Conservation (phyloP, 1,140 invertebrate species). For the Euura saliciscinereae region DNA sequence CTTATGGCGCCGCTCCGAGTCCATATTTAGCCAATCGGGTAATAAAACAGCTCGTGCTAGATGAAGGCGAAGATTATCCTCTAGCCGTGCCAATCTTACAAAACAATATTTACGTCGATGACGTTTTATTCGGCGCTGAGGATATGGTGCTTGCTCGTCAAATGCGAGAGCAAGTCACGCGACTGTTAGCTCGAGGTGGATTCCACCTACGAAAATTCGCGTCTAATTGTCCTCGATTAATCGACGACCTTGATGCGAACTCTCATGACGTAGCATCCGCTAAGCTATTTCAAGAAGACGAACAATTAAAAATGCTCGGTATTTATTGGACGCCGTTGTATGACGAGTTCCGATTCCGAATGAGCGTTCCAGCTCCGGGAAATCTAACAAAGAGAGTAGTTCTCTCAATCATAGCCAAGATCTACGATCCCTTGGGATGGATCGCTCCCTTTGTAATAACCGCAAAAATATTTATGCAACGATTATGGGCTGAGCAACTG, state of each 20-base stretch:
- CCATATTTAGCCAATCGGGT: constrained; percentile 15
- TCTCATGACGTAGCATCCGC: not conserved
- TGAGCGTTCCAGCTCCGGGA: not conserved
- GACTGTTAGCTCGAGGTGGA: constrained; percentile 22
- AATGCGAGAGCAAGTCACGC: constrained; percentile 13
- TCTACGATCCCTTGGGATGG: constrained; percentile 18
- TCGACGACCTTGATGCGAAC: not conserved
- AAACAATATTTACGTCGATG: constrained; percentile 35
- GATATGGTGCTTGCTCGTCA: constrained; percentile 8
- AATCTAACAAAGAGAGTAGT: constrained; percentile 14
- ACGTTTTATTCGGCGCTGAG: constrained; percentile 25
- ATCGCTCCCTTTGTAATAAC: constrained; percentile 8
- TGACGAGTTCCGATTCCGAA: not conserved
- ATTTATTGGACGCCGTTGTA: not conserved
- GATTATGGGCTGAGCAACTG: constrained; percentile 4
- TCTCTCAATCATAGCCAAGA: constrained; percentile 12
- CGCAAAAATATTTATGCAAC: constrained; percentile 16
- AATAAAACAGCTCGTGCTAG: not conserved
- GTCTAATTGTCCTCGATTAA: not conserved
- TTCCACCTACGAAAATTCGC: constrained; percentile 32
- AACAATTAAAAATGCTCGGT: not conserved
- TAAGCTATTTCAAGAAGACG: not conserved
- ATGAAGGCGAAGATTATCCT: not conserved
- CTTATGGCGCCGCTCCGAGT: constrained; percentile 20
- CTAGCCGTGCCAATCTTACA: constrained; percentile 5